Evolutionary conservation across 2,113 vertebrate species (phyloP).

Genomic region (Arenaria interpres): DNA sequence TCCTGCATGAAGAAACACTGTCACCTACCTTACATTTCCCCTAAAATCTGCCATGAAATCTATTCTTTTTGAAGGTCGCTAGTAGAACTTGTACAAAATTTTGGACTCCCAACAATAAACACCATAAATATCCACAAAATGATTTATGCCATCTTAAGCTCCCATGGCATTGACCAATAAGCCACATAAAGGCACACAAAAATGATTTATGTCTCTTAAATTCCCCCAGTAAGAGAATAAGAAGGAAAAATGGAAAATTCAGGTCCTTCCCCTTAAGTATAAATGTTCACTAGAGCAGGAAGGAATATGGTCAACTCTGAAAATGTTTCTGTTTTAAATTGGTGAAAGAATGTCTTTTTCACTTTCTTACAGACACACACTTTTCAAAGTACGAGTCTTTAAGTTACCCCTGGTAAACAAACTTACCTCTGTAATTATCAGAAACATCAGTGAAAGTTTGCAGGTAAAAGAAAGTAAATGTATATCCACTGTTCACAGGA

Average conservation of each 20-base stretch:
- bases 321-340: background rate
- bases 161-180: background rate
- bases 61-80: background rate
- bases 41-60: background rate
- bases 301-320: background rate
- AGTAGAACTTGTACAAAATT: background rate
- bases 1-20: background rate
- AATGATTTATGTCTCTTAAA: constrained; percentile 15
- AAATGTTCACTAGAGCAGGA: background rate
- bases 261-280: background rate
- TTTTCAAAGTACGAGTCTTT: background rate
- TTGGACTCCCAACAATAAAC: background rate
- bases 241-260: background rate
- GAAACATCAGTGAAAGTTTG: background rate
- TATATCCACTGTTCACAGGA: background rate
- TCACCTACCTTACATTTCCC: background rate
- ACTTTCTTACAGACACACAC: background rate
- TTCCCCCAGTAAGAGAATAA: background rate
- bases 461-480: background rate
- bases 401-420: background rate
- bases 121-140: background rate
- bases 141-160: background rate
- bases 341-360: background rate
- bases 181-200: background rate
- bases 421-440: background rate